Evolutionary conservation across 1,140 invertebrate species (phyloP).

Genomic region (Halictus rubicundus): DNA sequence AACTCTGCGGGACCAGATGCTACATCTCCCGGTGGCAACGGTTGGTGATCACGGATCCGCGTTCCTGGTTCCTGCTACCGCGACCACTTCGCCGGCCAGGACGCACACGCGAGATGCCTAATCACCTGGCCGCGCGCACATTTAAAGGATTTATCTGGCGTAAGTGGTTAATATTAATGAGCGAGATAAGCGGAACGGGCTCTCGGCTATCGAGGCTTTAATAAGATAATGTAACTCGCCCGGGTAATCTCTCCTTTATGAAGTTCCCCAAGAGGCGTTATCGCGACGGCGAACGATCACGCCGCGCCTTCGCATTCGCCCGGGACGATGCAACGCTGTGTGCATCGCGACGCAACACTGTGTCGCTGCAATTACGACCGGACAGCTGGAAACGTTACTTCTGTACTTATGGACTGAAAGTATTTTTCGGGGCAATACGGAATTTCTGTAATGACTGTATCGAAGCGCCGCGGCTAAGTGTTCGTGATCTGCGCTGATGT

Average conservation of each 20-base stretch:
- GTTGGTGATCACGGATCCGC: conserved; percentile 12
- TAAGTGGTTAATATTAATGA: conserved; percentile 35
- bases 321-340: too few relatives aligned
- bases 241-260: conserved; percentile 52
- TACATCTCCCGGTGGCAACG: not conserved
- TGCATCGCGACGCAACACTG: conserved; percentile 24
- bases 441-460: not conserved
- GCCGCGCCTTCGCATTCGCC: conserved; percentile 28
- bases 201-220: conserved; percentile 28
- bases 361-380: conserved; percentile 44
- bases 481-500: too few relatives aligned
- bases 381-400: not conserved
- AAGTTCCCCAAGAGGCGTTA: conserved; percentile 47
- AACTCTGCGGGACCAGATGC: not conserved
- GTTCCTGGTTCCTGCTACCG: conserved; percentile 27
- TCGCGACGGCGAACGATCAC: conserved; percentile 29
- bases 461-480: too few relatives aligned
- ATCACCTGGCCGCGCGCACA: conserved; percentile 22
- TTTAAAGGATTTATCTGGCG: conserved; percentile 15
- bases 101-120: conserved; percentile 48
- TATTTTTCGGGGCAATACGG: conserved; percentile 24
- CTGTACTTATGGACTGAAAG: not conserved
- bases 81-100: conserved; percentile 13
- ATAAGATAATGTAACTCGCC: conserved; percentile 51
- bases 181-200: conserved; percentile 55